Conservation (phyloP, 2,888 invertebrate genomes). For the Tetragonisca angustula region DNA sequence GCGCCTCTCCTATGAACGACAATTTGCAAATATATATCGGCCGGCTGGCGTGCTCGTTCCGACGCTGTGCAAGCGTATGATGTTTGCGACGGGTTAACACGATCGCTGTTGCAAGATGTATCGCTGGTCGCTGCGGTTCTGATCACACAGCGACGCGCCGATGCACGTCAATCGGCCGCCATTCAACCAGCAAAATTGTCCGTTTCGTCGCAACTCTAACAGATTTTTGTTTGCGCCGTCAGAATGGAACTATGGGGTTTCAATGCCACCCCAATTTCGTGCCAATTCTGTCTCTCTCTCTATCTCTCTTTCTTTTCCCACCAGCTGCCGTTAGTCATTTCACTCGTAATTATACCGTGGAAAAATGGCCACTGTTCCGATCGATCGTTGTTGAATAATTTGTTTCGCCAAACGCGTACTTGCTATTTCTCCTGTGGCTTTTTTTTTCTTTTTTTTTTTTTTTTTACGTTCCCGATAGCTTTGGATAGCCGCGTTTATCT, state of each 20-base stretch:
- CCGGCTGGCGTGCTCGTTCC: neutral
- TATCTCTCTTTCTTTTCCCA: neutral
- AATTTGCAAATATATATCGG: slow-evolving; percentile 32
- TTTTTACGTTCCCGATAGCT: neutral
- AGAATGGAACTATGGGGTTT: neutral
- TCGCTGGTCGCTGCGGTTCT: slow-evolving; percentile 38
- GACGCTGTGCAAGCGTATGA: slow-evolving; percentile 39
- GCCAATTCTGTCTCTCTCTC: neutral
- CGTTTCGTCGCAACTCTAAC: neutral
- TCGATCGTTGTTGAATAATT: neutral
- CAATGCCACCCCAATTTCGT: neutral
- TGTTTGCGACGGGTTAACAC: slow-evolving; percentile 51
- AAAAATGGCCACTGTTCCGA: neutral
- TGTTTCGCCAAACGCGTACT: too few species aligned
- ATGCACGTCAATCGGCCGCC: slow-evolving; percentile 26
- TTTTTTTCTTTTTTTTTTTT: neutral
- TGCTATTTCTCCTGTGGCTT: neutral
- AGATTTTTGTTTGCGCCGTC: slow-evolving; percentile 9
- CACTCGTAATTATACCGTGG: neutral
- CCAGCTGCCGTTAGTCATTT: too few species aligned
- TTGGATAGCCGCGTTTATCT: neutral
- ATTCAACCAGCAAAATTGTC: slow-evolving; percentile 24
- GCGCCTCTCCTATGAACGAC: slow-evolving; percentile 26
- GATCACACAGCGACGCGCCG: slow-evolving; percentile 19
- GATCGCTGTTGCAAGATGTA: slow-evolving; percentile 44